Evolutionary conservation across 2,888 invertebrate species (phyloP), one percentile per base, ranked within the genome.

Genomic region (Cyclophora punctaria): DNA sequence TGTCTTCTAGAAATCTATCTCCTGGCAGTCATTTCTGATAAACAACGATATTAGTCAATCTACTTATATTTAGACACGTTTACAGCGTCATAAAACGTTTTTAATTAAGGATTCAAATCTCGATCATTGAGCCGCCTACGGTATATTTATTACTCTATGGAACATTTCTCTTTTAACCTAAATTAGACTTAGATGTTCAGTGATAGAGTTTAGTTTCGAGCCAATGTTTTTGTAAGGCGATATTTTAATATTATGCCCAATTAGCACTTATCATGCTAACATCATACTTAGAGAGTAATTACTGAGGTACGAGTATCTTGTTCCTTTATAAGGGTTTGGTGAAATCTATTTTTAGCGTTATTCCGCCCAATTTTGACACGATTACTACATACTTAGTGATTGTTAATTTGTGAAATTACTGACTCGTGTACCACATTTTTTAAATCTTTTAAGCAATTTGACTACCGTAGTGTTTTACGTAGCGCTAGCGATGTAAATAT

Each of bases 71-170:
- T 73, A 73, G 81, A 84, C 78, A 80, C 73, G 63, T 87, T 87
- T 86, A 87, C 76, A 72, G 62, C 71, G 63, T 69, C 73, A 73
- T 86, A 87, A 84, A 86, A 71, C 73, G 73, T 75, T 86, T 87
- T 87, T 87, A 88, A 87, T 87, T 85, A 85, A 85, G 78, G 77
- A 76, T 68, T 72, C 71, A 71, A 78, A 82, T 80, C 75, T 73
- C 71, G 73, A 80, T 78, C 77, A 79, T 75, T 75, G 67, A 59
- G 62, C 63, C 68, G 69, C 67, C 64, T 68, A 71, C 70, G 66
- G 67, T 61, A 54, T 59, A 66, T 69, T 64, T 62, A 61, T 59
- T 49, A 58, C 60, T 61, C 65, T 56, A 57, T 58, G 55, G 51
- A 48, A 6, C 34, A 7, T 45, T 37, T 35, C 37, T 45, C 44